Evolutionary conservation across 2,888 invertebrate genomes (phyloP), one percentile per base, ranked within the genome.

Genomic region (Drosophila glabriapex): DNA sequence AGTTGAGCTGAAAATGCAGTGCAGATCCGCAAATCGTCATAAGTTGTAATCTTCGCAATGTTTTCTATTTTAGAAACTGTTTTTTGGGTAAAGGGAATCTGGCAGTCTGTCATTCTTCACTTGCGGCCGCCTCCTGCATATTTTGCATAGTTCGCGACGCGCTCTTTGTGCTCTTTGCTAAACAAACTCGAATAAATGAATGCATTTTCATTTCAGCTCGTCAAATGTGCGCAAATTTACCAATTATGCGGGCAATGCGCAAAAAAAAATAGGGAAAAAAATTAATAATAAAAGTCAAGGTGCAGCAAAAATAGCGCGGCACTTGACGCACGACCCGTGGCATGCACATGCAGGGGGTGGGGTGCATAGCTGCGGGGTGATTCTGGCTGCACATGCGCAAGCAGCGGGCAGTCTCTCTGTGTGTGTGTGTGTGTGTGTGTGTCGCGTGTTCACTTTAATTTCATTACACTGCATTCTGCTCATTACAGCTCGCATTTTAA

Each of bases 151-250:
- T 37, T 61, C n/a, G 53, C 37, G 29, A 19, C 35, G 74, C 28
- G 28, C 69, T 77, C 71, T 69, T 86, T 83, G 72, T 77, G 65
- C 56, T 56, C 67, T 22, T 16, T 46, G 65, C 72, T 71, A 78
- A 87, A 82, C 80, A 88, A 86, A 89, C 81, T 87, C 72, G 78
- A 78, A 83, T 84, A 84, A 89, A 87, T 89, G 89, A 87, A 59
- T 73, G 76, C 84, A 73, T 58, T 77, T 83, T 54, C 55, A 68
- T 68, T 64, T 68, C 67, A 73, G 59, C 76, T 80, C 33, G 61
- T 29, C 53, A 56, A 54, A 54, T 28, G 64, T 70, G 72, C 69
- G 64, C 73, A 82, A 84, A 80, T 74, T 83, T 81, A 76, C 76
- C 78, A 86, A 78, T 84, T 84, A 87, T 87, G 87, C 89, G 83